A percentile compares a stretch with the other conserved stretches of the same genome.
These are phyloP conservation scores for Anniella stebbinsi DNA, from an alignment of 2,797 vertebrate genomes.

Conservation along the genomic window DNA sequence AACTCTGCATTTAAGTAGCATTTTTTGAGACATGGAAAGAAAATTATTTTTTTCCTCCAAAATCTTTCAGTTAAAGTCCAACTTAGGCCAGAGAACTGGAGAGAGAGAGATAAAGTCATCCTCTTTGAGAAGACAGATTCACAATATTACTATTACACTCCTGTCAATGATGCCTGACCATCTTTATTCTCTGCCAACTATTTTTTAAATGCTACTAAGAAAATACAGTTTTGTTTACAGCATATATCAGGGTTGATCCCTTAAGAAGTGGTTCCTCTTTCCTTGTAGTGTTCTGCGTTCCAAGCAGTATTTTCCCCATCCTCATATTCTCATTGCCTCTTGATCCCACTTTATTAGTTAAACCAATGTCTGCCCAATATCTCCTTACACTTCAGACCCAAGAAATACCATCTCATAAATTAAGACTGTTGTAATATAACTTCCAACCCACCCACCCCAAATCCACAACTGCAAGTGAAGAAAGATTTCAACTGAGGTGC, in stretches of 20 bases:
- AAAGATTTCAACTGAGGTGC: constrained; percentile 47
- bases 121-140: background rate
- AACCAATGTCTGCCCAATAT: constrained; percentile 61
- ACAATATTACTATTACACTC: background rate
- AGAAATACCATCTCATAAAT: constrained; percentile 59
- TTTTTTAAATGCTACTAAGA: background rate
- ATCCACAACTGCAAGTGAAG: constrained; percentile 38
- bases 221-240: background rate
- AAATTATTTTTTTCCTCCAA: background rate
- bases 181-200: background rate
- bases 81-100: background rate
- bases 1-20: background rate
- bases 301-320: constrained; percentile 33
- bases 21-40: background rate
- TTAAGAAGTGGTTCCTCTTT: background rate
- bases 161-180: background rate
- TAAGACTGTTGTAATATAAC: constrained; percentile 60
- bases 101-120: background rate
- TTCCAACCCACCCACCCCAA: constrained; percentile 32
- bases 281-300: constrained; percentile 19
- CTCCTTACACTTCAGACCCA: constrained; percentile 47
- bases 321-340: constrained; percentile 25
- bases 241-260: background rate
- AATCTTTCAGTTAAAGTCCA: constrained; percentile 12
- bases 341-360: constrained; percentile 54